Conservation (phyloP, 2,113 vertebrate genomes). For the Thermophis baileyi region DNA sequence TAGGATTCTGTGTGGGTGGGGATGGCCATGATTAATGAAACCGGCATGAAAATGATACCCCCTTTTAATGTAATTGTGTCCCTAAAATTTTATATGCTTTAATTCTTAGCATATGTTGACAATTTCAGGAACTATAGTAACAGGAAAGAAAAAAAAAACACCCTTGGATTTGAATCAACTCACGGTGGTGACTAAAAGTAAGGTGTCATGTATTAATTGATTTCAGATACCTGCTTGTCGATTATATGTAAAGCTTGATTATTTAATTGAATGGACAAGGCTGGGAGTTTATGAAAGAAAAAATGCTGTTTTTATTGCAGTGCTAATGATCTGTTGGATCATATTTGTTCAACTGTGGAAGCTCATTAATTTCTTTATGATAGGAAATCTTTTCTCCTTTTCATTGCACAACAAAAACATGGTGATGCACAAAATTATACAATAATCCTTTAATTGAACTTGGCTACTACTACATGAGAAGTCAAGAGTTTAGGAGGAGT, state of each 20-base stretch:
- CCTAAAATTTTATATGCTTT: not conserved
- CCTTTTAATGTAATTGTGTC: not conserved
- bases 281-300: not conserved
- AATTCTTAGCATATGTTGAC: not conserved
- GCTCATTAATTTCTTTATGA: constrained; percentile 39
- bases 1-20: not conserved
- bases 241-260: constrained; percentile 34
- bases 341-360: constrained; percentile 26
- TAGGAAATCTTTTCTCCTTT: constrained; percentile 34
- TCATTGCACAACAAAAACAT: constrained; percentile 23
- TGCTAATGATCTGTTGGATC: constrained; percentile 37
- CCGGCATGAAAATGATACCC: not conserved
- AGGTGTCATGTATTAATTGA: constrained; percentile 25
- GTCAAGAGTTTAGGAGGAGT: not conserved
- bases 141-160: not conserved
- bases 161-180: constrained; percentile 7
- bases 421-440: constrained; percentile 15
- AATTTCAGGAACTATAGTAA: not conserved
- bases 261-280: constrained; percentile 39
- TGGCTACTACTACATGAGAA: not conserved
- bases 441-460: constrained; percentile 29
- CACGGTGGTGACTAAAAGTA: constrained; percentile 18
- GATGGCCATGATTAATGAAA: not conserved
- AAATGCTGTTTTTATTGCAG: constrained; percentile 38
- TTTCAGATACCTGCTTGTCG: constrained; percentile 30